phyloP scores from a whole-genome alignment of 2,888 invertebrate species.

The Phalera bucephala region DNA sequence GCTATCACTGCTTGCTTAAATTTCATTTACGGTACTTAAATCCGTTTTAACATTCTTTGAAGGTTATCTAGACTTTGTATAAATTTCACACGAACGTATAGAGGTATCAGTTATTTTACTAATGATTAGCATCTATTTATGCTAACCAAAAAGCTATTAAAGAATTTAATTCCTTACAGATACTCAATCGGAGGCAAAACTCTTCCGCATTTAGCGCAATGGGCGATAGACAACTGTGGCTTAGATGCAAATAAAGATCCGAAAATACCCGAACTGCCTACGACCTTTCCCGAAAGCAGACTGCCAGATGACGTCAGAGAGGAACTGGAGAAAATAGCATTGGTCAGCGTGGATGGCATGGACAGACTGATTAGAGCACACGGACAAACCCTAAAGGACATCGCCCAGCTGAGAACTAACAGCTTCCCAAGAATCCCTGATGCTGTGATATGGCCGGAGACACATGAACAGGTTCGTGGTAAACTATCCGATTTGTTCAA shows the following conservation, averaged over 20 bases:
- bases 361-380: conserved; percentile 95
- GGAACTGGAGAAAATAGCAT: conserved; percentile 74
- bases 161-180: no score
- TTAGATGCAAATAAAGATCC: conserved; percentile 78
- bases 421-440: conserved; percentile 94
- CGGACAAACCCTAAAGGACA: conserved; percentile 96
- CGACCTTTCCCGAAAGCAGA: conserved; percentile 86
- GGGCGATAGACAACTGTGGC: conserved; percentile 89
- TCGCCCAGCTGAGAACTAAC: conserved; percentile 89
- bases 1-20: no score
- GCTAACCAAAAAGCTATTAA: no score
- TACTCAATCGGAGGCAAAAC: conserved; percentile 89
- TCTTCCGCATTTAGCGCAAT: conserved; percentile 91
- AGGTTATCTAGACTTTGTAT: no score
- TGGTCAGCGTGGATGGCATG: conserved; percentile 85
- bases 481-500: no score
- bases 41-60: no score
- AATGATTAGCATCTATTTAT: no score
- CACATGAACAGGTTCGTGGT: conserved; percentile 90
- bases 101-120: no score
- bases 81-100: no score
- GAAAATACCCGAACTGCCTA: conserved; percentile 80
- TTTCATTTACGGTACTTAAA: no score
- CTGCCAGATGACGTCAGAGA: conserved; percentile 84
- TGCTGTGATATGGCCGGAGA: conserved; percentile 95